Evolutionary conservation across 2,113 vertebrate species (phyloP).

Genomic region (Platysteira castanea): DNA sequence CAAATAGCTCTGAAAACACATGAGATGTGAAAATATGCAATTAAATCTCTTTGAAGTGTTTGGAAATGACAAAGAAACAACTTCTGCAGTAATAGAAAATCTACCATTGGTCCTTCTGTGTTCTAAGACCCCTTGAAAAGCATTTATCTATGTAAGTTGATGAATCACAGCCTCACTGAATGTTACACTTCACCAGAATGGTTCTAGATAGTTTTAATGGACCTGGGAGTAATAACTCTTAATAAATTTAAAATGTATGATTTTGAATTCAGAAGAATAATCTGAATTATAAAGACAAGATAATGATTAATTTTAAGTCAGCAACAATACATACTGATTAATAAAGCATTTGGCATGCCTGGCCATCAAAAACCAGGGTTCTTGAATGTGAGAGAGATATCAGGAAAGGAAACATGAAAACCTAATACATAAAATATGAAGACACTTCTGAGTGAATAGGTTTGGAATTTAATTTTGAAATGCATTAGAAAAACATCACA

Average conservation of each 20-base stretch:
- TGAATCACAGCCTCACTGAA: background rate
- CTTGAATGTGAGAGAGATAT: background rate
- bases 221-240: background rate
- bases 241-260: background rate
- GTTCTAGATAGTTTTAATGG: background rate
- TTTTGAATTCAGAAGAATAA: background rate
- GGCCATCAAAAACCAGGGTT: background rate
- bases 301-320: background rate
- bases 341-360: background rate
- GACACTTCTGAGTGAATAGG: background rate
- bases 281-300: background rate
- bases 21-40: background rate
- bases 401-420: background rate
- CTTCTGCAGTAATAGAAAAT: background rate
- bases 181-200: background rate
- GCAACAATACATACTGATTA: background rate
- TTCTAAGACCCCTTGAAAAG: background rate
- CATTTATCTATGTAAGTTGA: background rate
- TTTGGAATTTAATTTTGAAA: background rate
- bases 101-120: background rate
- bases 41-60: background rate
- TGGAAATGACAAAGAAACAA: background rate
- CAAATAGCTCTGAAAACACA: conserved; percentile 13
- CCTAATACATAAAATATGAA: background rate
- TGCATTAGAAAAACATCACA: background rate